Evolutionary conservation across 2,797 vertebrate species (phyloP).

Genomic region (Telmatherina bonti): DNA sequence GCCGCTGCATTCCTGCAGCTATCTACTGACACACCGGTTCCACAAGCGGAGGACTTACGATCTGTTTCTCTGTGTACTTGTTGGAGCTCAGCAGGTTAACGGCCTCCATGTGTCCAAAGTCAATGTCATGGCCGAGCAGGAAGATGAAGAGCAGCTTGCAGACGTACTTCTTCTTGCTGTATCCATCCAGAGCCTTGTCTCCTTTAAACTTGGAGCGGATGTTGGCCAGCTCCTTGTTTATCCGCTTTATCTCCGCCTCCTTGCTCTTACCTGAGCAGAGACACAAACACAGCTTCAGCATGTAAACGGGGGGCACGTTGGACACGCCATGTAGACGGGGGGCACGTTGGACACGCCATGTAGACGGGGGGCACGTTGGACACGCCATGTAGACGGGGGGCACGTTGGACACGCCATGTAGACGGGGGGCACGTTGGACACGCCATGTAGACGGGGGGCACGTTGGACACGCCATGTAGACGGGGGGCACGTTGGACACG

Average conservation of each 20-base stretch:
- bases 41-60: constrained; percentile 85
- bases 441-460: too few species aligned
- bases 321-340: too few species aligned
- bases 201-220: constrained; percentile 93
- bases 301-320: neutral
- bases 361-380: too few species aligned
- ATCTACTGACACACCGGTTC: too few species aligned
- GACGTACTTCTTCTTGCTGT: constrained; percentile 94
- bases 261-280: constrained; percentile 90
- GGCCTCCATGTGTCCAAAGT: constrained; percentile 94
- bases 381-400: too few species aligned
- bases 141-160: constrained; percentile 96
- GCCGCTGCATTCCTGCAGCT: too few species aligned
- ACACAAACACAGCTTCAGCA: constrained; percentile 18
- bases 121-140: constrained; percentile 91
- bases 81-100: constrained; percentile 94
- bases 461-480: too few species aligned
- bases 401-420: too few species aligned
- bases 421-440: too few species aligned
- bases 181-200: constrained; percentile 75
- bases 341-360: too few species aligned
- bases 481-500: too few species aligned
- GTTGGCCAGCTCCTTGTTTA: constrained; percentile 95
- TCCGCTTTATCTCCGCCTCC: constrained; percentile 93
- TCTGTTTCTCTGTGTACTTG: constrained; percentile 94